Evolutionary conservation across 1,140 invertebrate species (phyloP), one percentile per base, ranked within the genome.

Genomic region (Apis florea): DNA sequence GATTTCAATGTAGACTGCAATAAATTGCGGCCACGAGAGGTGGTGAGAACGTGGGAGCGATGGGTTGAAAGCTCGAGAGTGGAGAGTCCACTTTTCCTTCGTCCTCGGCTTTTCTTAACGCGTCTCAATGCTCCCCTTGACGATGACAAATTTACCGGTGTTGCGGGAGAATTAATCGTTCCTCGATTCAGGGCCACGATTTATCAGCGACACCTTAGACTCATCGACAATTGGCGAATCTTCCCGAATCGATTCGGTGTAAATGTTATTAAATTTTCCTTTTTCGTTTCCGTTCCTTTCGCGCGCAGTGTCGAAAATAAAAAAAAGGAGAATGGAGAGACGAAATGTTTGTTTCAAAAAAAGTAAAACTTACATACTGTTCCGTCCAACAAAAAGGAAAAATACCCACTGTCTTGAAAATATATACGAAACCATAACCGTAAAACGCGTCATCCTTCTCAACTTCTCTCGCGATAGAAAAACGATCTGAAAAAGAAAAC

Each of bases 81-180:
- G 19, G n/a, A n/a, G 15, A 24, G 10, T 24, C 9, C n/a, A n/a
- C 51, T 47, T 54, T 40, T 66, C 12, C 11, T 68, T 0, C 9
- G 51, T 17, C 69, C n/a, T 53, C 15, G 40, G 26, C 53, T 56
- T 73, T 66, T 17, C 61, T 80, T 56, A 2, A 6, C 47, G 2
- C 53, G 63, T 67, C 31, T 40, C 63, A n/a, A 5, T 70, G 47
- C 54, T 17, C 2, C 12, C 6, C 31, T 40, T 53, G 56, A 78
- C 76, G 56, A 59, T 70, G 67, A 78, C 47, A 70, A 78, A 78
- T 78, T 69, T 31, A n/a, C 67, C 61, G 66, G 24, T 61, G 47
- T 70, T 56, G 66, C 24, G 6, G 31, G 64, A 59, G 54, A 19
- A 68, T 78, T 67, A 67, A 69, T 69, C 64, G 40, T 19, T 5